These are phyloP conservation scores for Galaxias olidus DNA, from an alignment of 2,797 vertebrate genomes.

Conservation along the genomic window DNA sequence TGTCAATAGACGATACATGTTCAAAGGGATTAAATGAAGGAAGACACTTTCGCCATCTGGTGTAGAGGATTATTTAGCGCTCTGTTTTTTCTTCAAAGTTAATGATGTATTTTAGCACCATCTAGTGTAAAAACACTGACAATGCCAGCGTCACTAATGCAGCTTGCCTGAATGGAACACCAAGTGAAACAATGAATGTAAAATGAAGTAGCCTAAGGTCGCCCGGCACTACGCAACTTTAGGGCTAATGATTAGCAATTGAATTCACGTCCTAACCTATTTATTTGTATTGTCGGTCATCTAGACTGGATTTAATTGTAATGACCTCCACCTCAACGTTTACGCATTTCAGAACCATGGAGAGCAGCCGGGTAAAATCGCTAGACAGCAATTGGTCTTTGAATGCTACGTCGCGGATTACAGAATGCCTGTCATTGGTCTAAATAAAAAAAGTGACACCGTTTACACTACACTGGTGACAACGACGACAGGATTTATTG, in stretches of 20 bases:
- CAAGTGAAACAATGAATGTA: background rate
- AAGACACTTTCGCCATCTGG: background rate
- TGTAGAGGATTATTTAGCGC: background rate
- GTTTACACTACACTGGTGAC: conserved; percentile 43
- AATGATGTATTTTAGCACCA: conserved; percentile 3
- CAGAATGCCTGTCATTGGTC: conserved; percentile 59
- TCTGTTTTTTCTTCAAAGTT: background rate
- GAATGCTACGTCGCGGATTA: conserved; percentile 53
- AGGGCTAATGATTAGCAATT: no score
- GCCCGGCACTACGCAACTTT: no score
- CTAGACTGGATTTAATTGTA: no score
- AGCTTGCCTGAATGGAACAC: background rate
- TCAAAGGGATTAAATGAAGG: no score
- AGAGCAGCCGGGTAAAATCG: conserved; percentile 39
- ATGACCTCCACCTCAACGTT: background rate
- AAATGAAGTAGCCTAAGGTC: no score
- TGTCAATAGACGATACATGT: no score
- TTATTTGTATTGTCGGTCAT: no score
- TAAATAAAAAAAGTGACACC: conserved; percentile 46
- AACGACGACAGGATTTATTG: conserved; percentile 37
- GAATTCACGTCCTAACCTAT: no score
- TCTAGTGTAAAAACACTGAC: conserved; percentile 2
- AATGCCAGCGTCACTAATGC: background rate
- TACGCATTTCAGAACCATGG: conserved; percentile 64
- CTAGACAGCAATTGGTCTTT: conserved; percentile 53